Conservation (phyloP, 2,113 vertebrate species). For the Gallinago paraguaiae region DNA sequence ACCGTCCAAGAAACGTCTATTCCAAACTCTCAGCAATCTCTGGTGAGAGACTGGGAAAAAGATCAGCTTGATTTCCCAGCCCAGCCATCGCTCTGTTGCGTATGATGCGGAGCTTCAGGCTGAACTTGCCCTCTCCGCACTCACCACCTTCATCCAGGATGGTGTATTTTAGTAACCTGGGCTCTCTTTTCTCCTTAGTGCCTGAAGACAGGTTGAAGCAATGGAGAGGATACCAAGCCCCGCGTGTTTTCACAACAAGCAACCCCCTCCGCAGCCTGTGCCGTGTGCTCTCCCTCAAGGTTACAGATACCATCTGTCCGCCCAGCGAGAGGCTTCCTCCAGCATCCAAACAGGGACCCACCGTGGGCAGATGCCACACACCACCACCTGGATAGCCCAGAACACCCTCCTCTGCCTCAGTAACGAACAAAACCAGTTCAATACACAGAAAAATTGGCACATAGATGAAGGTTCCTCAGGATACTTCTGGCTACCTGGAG, state of each 20-base stretch:
- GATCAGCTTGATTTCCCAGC: neutral
- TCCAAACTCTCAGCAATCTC: neutral
- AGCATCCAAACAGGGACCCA: neutral
- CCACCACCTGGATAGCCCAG: neutral
- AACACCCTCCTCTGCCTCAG: neutral
- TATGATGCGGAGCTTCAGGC: neutral
- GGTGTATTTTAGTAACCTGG: neutral
- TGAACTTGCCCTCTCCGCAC: fast-evolving
- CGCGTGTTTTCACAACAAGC: neutral
- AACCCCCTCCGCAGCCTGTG: neutral
- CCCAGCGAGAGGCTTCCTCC: neutral
- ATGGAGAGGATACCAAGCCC: neutral
- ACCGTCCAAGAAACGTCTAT: neutral
- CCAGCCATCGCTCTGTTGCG: neutral
- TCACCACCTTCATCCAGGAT: neutral
- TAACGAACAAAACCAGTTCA: neutral
- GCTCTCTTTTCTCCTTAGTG: neutral
- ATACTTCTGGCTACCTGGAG: neutral
- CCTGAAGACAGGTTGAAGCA: neutral
- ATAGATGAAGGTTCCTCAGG: neutral
- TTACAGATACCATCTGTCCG: neutral
- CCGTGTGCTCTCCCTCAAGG: neutral
- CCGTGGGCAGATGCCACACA: neutral
- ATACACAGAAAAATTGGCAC: fast-evolving
- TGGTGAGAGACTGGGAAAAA: neutral